Base-by-base conservation (phyloP, 2,113 vertebrate species). In the Cranoglanis bouderius region DNA sequence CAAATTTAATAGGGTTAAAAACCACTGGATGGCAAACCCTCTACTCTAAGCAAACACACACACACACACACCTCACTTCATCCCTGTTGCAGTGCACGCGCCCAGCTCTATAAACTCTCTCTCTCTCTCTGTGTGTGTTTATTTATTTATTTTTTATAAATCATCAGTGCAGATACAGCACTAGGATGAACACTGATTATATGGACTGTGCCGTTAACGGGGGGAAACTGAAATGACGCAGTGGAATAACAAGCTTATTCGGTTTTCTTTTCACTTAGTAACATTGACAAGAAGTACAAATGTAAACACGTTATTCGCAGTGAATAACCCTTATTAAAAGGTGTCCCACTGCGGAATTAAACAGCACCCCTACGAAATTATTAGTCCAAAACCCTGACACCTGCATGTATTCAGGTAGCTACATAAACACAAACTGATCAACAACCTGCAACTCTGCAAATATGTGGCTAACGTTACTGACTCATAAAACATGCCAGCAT, bases 361-460 rank as follows among this genome's bases (percentile, higher is more conserved):
- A 55, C 74, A 87, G 61, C 80, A 82, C 35, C 86, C 91, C 83
- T 88, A 87, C 90, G 82, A 18, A 8, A 53, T 19, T 3, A 12
- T 53, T 19, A 1, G 8, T 19, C 4, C 18, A 21, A 38, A 21
- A 24, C 19, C 0, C 51, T 0, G 8, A 82, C 32, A 82, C 53
- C 80, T 82, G 78, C 78, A 32, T 53, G 77, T 7, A 14, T 29
- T 72, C 59, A 32, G 70, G 65, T 12, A 26, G 19, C 32, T 12
- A 10, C 51, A 57, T 6, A 13, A 24, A 3, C 29, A 53, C 49
- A 32, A 80, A 80, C 77, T 80, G 14, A n/a, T 0, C 75, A n/a
- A 51, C 75, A 49, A n/a, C 9, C 24, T 14, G 24, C 59, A 38
- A 72, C 35, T 21, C 26, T 8, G 67, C 32, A 40, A 26, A 3